Evolutionary conservation across 2,113 vertebrate genomes (phyloP), one percentile per base, ranked within the genome.

Genomic region (Tachuris rubrigastra): DNA sequence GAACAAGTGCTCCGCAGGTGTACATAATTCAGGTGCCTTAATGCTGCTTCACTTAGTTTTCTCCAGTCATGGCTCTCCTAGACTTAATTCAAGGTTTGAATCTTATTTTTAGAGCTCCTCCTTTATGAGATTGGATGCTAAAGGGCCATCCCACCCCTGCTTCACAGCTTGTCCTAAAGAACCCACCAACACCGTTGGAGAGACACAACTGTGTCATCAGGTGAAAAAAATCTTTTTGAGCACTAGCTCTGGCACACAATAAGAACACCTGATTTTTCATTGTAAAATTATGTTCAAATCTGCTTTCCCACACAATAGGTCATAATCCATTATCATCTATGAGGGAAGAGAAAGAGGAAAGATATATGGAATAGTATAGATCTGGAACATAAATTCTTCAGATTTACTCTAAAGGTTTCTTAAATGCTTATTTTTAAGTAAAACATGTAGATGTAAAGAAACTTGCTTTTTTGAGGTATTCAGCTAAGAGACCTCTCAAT

Each of bases 131-230:
- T 7, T 22, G 27, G 30, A 14, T 63, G 30, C 21, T 62, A 22
- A 62, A 74, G 4, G 14, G 23, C 6, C 14, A n/a, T 58, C 14
- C 14, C 18, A 60, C 3, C 6, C 25, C 6, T 21, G 35, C 62
- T 56, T 72, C 31, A 39, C 8, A 56, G 12, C 4, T 24, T 42
- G 14, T 42, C 23, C 56, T 47, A 37, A 6, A 33, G 47, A 87
- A n/a, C 2, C 31, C 19, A 72, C 6, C 2, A 2, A 9, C 3
- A 17, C n/a, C 3, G 2, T 23, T 22, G 6, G 11, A 87, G 31
- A 49, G 18, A 62, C 23, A 69, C 12, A 63, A 15, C 23, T 39
- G 12, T 41, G 33, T 47, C 56, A 59, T 28, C 28, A 59, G 30
- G 8, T 14, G 67, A 76, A 91, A 23, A 23, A 72, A 46, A 19